Evolutionary conservation across 2,113 vertebrate species (phyloP), one percentile per base, ranked within the genome.

Genomic region (Dromiciops gliroides): DNA sequence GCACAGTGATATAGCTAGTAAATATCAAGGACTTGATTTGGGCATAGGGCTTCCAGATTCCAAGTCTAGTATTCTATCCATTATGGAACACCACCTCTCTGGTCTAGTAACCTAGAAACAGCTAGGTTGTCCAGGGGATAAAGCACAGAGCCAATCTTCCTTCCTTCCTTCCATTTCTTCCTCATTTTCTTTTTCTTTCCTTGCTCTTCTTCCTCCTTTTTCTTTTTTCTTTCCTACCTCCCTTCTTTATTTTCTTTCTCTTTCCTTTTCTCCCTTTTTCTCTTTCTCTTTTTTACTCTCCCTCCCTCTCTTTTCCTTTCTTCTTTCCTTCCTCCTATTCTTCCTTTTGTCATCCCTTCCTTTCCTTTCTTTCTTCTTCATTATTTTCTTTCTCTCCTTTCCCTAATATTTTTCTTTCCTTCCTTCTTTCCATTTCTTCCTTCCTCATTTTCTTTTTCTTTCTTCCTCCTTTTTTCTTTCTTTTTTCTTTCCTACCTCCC

Each of bases 401-500:
- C 28, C n/a, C n/a, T n/a, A n/a, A n/a, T 31, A 11, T 4, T 3
- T 10, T 31, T 11, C 11, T 12, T 37, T 67, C 31, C 3, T 37
- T 37, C 31, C 5, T 2, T 12, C 8, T 56, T 28, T 2, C 11
- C 2, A 0, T 8, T 2, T 56, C 8, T 56, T 8, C 8, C 9
- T 56, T 8, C 10, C 9, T 56, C 53, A 10, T 8, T 10, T 5
- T 26, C 9, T 26, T 12, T 28, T 37, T 31, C 56, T 37, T 37
- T 37, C 11, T 10, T 23, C 5, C 52, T 51, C 51, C 19, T 3
- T 3, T 7, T 52, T 23, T 52, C 23, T 24, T 7, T 25, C 24
- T 24, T 22, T 51, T 52, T 26, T 26, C 53, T 28, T 28, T 28
- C 25, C 25, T 25, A 6, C 52, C 24, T 56, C 12, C 52, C 25